Evolutionary conservation across 1,140 invertebrate species (phyloP).

Genomic region (Anastrepha obliqua): DNA sequence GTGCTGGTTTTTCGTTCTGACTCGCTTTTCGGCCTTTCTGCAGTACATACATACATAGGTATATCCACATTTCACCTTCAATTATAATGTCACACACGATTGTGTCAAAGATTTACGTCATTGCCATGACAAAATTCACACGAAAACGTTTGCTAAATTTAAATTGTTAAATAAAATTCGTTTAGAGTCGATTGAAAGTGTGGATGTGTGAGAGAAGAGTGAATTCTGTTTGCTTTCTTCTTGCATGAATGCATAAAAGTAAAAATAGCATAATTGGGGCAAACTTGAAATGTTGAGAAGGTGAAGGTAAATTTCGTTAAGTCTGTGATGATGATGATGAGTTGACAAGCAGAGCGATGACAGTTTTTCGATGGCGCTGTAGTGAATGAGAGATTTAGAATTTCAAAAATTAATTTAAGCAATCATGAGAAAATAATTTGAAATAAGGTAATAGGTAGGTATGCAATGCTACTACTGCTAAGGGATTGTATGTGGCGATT

Average conservation of each 20-base stretch:
- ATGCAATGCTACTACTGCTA: too few relatives aligned
- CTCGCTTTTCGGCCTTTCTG: not conserved
- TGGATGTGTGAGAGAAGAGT: not conserved
- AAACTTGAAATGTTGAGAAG: slow-evolving; percentile 4
- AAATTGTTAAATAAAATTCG: slow-evolving; percentile 16
- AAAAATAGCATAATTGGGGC: slow-evolving; percentile 13
- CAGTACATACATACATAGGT: not conserved
- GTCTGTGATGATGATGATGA: not conserved
- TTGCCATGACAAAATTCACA: slow-evolving; percentile 44
- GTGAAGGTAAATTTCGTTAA: slow-evolving; percentile 8
- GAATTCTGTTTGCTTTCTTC: not conserved
- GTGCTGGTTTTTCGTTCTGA: not conserved
- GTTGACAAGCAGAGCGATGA: not conserved
- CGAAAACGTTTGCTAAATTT: slow-evolving; percentile 32
- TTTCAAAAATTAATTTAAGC: too few relatives aligned
- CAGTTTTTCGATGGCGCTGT: not conserved
- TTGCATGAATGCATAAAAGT: not conserved
- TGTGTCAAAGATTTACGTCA: slow-evolving; percentile 48
- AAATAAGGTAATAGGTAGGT: too few relatives aligned
- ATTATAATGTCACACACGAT: slow-evolving; percentile 46
- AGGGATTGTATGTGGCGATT: too few relatives aligned
- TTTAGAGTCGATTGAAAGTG: not conserved
- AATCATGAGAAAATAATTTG: too few relatives aligned
- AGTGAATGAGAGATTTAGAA: too few relatives aligned
- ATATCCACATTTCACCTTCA: slow-evolving; percentile 42